Conservation (phyloP, 2,113 vertebrate species). For the Porphyrio hochstetteri region DNA sequence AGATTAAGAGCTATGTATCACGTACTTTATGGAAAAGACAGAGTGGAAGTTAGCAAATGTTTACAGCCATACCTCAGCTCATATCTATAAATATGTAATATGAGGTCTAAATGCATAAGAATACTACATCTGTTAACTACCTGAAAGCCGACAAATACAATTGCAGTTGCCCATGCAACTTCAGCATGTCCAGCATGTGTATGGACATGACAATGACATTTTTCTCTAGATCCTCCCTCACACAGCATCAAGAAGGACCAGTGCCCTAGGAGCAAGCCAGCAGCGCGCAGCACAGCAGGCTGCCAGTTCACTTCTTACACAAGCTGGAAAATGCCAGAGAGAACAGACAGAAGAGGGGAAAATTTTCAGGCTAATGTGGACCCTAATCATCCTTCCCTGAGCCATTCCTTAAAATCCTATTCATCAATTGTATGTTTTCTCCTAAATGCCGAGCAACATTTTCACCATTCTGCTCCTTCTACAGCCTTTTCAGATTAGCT, state of each 20-base stretch:
- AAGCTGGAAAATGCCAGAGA: neutral
- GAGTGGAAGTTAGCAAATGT: neutral
- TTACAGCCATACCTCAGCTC: neutral
- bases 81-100: accelerated
- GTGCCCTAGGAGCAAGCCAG: accelerated
- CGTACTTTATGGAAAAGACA: neutral
- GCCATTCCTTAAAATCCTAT: neutral
- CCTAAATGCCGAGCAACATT: neutral
- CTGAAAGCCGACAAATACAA: neutral
- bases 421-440: neutral
- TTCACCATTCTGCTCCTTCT: neutral
- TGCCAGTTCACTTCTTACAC: neutral
- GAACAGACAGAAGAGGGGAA: neutral
- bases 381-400: neutral
- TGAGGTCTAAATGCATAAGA: neutral
- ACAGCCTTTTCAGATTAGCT: neutral
- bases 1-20: accelerated
- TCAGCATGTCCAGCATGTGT: neutral
- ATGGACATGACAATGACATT: neutral
- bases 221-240: neutral
- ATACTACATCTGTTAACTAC: neutral
- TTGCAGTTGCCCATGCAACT: neutral
- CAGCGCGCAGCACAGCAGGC: neutral
- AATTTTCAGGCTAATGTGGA: neutral
- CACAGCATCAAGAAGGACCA: neutral